Conservation (phyloP, 2,113 vertebrate genomes). For the Hemichromis elongatus region DNA sequence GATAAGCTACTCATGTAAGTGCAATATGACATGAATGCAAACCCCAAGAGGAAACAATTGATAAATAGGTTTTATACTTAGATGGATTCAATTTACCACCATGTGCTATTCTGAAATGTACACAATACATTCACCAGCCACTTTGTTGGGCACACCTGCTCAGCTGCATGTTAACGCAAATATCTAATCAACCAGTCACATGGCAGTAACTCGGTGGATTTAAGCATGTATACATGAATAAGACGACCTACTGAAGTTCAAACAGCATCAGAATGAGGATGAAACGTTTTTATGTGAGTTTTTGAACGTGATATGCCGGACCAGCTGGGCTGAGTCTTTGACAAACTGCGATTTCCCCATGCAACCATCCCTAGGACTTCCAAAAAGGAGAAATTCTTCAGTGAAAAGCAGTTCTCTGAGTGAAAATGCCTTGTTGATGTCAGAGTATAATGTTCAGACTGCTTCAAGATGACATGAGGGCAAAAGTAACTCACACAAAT, state of each 20-base stretch:
- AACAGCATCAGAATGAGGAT: background rate
- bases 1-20: background rate
- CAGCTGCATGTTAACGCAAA: accelerated
- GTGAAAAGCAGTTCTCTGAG: background rate
- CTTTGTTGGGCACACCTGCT: background rate
- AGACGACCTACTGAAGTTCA: background rate
- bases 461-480: background rate
- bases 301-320: background rate
- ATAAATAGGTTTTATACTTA: background rate
- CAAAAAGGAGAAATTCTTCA: background rate
- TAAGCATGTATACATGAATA: background rate
- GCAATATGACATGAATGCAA: background rate
- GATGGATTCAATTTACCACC: background rate
- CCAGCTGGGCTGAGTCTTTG: background rate
- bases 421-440: background rate
- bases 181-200: background rate
- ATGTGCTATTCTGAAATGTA: background rate
- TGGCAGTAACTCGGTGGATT: background rate
- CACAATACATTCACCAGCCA: background rate
- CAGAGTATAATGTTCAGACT: background rate
- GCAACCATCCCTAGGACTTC: background rate
- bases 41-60: background rate
- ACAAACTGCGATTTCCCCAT: background rate
- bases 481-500: background rate
- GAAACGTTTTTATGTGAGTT: background rate